These are phyloP conservation scores for Canis aureus DNA, from an alignment of 2,113 vertebrate genomes.

Conservation along the genomic window DNA sequence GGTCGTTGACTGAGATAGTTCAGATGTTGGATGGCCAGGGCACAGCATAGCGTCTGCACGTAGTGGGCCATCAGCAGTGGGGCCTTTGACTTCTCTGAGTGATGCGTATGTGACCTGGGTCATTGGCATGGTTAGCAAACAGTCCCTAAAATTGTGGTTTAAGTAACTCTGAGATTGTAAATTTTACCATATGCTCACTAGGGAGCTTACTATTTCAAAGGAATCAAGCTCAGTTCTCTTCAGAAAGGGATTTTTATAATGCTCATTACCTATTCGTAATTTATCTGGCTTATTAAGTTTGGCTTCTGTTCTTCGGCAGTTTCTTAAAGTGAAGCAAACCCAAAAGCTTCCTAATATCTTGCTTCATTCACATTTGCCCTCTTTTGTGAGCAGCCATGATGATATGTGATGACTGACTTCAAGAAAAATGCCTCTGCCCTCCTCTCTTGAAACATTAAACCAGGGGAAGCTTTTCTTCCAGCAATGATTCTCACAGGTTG, in stretches of 20 bases:
- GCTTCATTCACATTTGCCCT: background rate
- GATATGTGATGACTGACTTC: constrained; percentile 12
- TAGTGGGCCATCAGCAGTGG: fast-evolving
- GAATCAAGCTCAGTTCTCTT: background rate
- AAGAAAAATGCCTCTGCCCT: constrained; percentile 37
- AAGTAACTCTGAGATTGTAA: background rate
- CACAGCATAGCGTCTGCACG: background rate
- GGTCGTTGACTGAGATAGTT: background rate
- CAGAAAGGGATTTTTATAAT: constrained; percentile 27
- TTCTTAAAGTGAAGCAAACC: background rate
- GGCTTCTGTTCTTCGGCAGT: background rate
- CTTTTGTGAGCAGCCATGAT: constrained; percentile 56
- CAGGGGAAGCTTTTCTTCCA: constrained; percentile 53
- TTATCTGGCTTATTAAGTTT: constrained; percentile 56
- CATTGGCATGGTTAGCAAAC: background rate
- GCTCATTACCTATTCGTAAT: constrained; percentile 32
- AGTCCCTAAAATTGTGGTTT: background rate
- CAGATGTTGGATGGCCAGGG: too few relatives aligned
- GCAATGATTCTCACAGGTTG: constrained; percentile 58
- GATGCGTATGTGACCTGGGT: background rate
- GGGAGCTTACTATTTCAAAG: background rate
- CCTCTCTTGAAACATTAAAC: constrained; percentile 42
- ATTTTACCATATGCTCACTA: background rate
- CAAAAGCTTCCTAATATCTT: background rate
- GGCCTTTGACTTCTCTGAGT: background rate